Base-by-base conservation (phyloP, 2,888 invertebrate genomes). In the Diploptera punctata region DNA sequence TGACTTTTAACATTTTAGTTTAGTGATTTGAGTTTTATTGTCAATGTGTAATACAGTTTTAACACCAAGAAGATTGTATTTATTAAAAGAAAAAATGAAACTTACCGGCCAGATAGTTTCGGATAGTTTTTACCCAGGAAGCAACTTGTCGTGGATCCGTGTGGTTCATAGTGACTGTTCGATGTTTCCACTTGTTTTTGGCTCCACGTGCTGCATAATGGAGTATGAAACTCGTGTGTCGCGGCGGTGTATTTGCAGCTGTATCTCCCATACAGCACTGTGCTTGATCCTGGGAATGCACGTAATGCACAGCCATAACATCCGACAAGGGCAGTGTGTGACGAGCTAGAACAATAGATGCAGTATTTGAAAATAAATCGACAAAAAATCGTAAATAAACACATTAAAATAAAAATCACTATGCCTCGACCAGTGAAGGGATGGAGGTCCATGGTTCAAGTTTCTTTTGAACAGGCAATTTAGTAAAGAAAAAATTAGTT, bases 111-210 rank as follows among this genome's bases (percentile, higher is more conserved):
- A 88, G 80, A 78, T 85, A 84, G 78, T 86, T 85, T 70, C 86
- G 84, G 49, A 90, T 81, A 18, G 88, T 86, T 79, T 86, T 85
- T 38, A 88, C 86, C 90, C 90, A 91, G 31, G 87, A 86, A 0
- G 86, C 84, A n/a, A 90, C 85, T 78, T 89, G 87, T 74, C 86
- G 81, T 0, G 86, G 81, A 80, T 90, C 90, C 0, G 84, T 83
- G 80, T 89, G 89, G 78, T 86, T 86, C 79, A 90, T 84, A 1
- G 85, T 85, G 26, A 90, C 81, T 38, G 83, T 84, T 75, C 86
- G 85, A 76, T 88, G 85, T 49, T 86, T 84, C 89, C 89, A 89
- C 77, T 86, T 85, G 78, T 87, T 87, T 77, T 87, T 86, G 70
- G 85, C 81, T 9, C 83, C 83, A 57, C 84, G 81, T 18, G 87